phyloP scores from a whole-genome alignment of 1,140 invertebrate species.

The Danaus plexippus region DNA sequence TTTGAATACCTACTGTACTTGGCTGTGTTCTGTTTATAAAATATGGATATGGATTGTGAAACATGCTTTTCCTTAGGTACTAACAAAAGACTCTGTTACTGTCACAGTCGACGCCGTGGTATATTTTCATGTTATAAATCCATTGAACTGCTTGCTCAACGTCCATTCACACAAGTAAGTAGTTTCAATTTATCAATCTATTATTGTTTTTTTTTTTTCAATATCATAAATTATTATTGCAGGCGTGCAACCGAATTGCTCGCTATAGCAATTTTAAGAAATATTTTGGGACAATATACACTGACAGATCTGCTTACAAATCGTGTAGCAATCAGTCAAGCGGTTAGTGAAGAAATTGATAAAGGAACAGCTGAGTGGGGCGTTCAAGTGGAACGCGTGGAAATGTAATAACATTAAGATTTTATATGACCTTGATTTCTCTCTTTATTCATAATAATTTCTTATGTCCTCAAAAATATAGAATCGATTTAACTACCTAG shows the following conservation, averaged over 20 bases:
- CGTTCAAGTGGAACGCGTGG: slow-evolving; percentile 44
- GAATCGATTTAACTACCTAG: no score
- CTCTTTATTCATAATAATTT: no score
- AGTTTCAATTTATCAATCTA: slow-evolving; percentile 1
- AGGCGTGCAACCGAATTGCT: slow-evolving; percentile 79
- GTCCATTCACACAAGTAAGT: slow-evolving; percentile 80
- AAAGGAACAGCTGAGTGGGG: slow-evolving; percentile 38
- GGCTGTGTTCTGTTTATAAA: not conserved
- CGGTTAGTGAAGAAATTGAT: slow-evolving; percentile 35
- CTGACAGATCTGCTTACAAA: slow-evolving; percentile 89
- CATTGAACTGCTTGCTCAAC: slow-evolving; percentile 83
- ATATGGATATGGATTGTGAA: slow-evolving; percentile 1
- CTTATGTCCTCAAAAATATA: no score
- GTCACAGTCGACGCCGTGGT: slow-evolving; percentile 92
- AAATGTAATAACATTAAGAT: slow-evolving; percentile 35
- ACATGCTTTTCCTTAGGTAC: slow-evolving; percentile 65
- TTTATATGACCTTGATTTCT: slow-evolving; percentile 16
- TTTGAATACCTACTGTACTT: no score
- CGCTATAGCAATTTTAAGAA: slow-evolving; percentile 86
- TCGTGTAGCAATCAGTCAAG: slow-evolving; percentile 85
- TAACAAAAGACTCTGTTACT: slow-evolving; percentile 92
- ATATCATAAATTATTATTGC: slow-evolving; percentile 20
- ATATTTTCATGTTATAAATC: slow-evolving; percentile 88
- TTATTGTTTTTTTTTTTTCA: slow-evolving; percentile 10
- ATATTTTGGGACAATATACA: slow-evolving; percentile 91